A percentile compares a stretch with the other conserved stretches of the same genome.
Conservation (phyloP, 2,888 invertebrate species). For the Morpho achilles region DNA sequence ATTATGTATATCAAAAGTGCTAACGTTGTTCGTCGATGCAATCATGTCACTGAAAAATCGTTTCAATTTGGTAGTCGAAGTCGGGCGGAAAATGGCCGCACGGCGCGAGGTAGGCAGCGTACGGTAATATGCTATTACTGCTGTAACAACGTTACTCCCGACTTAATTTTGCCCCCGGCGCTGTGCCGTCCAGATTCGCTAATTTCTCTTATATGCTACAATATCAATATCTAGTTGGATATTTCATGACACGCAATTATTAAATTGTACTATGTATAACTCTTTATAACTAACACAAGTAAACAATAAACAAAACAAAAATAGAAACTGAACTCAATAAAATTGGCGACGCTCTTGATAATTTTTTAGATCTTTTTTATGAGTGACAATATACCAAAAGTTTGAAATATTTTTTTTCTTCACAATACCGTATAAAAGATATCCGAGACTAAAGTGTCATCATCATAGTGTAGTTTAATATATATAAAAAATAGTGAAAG, state of each 20-base stretch:
- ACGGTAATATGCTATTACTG: constrained; percentile 67
- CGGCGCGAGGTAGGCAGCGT: constrained; percentile 37
- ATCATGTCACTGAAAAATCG: constrained; percentile 66
- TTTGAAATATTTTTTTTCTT: too few species aligned
- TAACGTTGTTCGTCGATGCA: constrained; percentile 53
- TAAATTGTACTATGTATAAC: too few species aligned
- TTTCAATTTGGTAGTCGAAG: constrained; percentile 60
- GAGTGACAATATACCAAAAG: too few species aligned
- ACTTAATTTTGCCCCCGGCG: constrained; percentile 69
- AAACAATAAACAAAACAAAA: too few species aligned
- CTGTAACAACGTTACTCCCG: constrained; percentile 72
- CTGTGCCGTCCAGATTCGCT: constrained; percentile 50
- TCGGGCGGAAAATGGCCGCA: constrained; percentile 58
- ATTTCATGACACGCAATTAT: background rate
- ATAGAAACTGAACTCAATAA: too few species aligned
- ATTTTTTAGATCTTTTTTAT: too few species aligned
- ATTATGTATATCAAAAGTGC: constrained; percentile 46
- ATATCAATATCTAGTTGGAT: constrained; percentile 24
- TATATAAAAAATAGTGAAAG: too few species aligned
- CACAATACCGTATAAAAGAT: too few species aligned
- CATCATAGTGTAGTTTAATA: too few species aligned
- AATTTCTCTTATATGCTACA: constrained; percentile 48
- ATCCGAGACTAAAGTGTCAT: too few species aligned
- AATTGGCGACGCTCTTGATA: too few species aligned
- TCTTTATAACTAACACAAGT: too few species aligned